Evolutionary conservation across 2,888 invertebrate species (phyloP).

Genomic region (Chrysina gloriosa): DNA sequence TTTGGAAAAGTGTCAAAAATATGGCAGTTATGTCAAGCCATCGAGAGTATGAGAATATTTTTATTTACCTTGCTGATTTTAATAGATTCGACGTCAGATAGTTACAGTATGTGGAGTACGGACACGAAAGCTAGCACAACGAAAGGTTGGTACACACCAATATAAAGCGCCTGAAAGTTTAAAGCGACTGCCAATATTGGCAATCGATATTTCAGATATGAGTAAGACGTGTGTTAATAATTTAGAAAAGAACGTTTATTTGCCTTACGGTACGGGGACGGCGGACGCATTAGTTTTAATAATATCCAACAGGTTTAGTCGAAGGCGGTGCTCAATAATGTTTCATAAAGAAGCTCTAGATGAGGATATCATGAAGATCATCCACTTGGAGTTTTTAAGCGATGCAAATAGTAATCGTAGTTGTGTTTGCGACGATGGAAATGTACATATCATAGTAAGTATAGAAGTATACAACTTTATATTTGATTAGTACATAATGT

Average conservation of each 20-base stretch:
- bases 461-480: too few species aligned
- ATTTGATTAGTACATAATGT: not conserved
- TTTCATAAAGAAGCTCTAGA: constrained; percentile 39
- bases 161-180: not conserved
- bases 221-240: constrained; percentile 46
- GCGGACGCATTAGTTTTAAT: constrained; percentile 45
- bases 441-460: constrained; percentile 39
- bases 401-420: constrained; percentile 20
- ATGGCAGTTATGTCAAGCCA: constrained; percentile 39
- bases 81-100: constrained; percentile 12
- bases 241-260: constrained; percentile 44
- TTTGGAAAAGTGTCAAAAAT: constrained; percentile 5
- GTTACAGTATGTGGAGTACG: constrained; percentile 8
- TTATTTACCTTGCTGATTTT: constrained; percentile 21
- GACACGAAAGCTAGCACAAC: constrained; percentile 4
- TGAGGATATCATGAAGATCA: constrained; percentile 40
- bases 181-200: not conserved
- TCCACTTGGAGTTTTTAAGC: constrained; percentile 44
- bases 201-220: constrained; percentile 46
- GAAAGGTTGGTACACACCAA: constrained; percentile 8
- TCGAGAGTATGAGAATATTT: constrained; percentile 38
- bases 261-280: constrained; percentile 48
- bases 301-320: constrained; percentile 39
- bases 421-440: constrained; percentile 37
- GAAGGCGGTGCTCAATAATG: constrained; percentile 40